Conservation (phyloP, 1,140 invertebrate species). For the Dreissena polymorpha region DNA sequence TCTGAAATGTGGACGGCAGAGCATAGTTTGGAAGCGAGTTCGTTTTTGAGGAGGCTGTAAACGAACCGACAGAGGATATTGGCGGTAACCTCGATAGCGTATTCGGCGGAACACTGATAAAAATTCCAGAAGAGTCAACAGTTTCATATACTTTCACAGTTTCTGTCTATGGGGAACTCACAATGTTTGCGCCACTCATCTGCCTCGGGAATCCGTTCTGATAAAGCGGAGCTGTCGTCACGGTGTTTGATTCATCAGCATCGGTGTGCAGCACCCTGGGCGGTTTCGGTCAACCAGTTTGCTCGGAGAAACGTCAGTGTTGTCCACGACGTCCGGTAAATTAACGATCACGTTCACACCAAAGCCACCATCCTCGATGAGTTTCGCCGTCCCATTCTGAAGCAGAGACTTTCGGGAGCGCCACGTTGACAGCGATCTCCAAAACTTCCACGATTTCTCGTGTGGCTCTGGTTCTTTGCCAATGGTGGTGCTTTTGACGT, state of each 20-base stretch:
- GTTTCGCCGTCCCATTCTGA: too few relatives aligned
- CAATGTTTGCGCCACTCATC: slow-evolving; percentile 24
- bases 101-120: background rate
- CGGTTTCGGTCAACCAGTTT: slow-evolving; percentile 70
- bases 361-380: background rate
- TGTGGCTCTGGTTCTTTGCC: background rate
- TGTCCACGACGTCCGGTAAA: slow-evolving; percentile 67
- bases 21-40: slow-evolving; percentile 35
- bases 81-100: background rate
- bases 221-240: slow-evolving; percentile 52
- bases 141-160: slow-evolving; percentile 43
- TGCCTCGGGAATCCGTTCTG: slow-evolving; percentile 37
- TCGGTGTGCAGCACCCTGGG: slow-evolving; percentile 59
- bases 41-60: slow-evolving; percentile 20
- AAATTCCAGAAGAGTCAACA: slow-evolving; percentile 10
- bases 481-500: background rate
- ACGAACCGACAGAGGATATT: background rate
- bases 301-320: slow-evolving; percentile 56
- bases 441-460: slow-evolving; percentile 44
- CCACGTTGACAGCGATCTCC: slow-evolving; percentile 41
- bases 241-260: slow-evolving; percentile 21
- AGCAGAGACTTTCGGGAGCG: slow-evolving; percentile 3
- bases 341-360: background rate
- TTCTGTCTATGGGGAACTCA: background rate
- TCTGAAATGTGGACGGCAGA: slow-evolving; percentile 1